Evolutionary conservation across 2,113 vertebrate species (phyloP).

Genomic region (Isurus oxyrinchus): DNA sequence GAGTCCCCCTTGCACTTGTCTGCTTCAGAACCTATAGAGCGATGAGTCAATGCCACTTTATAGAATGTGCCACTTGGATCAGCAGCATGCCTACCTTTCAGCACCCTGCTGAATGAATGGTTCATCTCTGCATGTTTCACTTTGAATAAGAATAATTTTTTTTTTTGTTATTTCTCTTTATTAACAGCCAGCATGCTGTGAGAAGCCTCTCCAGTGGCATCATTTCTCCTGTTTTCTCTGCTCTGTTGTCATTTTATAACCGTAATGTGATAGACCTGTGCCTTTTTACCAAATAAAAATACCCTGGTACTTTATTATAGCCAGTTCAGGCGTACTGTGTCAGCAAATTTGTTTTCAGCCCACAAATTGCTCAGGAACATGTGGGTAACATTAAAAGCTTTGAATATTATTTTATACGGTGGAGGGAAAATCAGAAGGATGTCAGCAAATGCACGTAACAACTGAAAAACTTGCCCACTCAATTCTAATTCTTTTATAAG

Average conservation of each 20-base stretch:
- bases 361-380: not conserved
- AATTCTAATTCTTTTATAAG: not conserved
- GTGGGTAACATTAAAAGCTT: not conserved
- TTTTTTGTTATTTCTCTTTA: conserved; percentile 54
- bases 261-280: not conserved
- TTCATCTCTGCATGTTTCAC: not conserved
- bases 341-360: not conserved
- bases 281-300: conserved; percentile 18
- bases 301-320: conserved; percentile 23
- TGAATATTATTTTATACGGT: too few relatives aligned
- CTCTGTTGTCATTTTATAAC: conserved; percentile 39
- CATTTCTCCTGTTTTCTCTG: conserved; percentile 43
- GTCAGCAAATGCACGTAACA: not conserved
- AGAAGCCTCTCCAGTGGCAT: conserved; percentile 46
- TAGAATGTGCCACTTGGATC: not conserved
- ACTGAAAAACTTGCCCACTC: not conserved
- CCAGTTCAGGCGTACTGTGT: not conserved
- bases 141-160: conserved; percentile 11
- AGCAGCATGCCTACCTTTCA: not conserved
- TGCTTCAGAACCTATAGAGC: not conserved
- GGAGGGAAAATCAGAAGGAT: conserved; percentile 2
- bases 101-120: not conserved
- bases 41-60: not conserved
- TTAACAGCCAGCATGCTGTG: conserved; percentile 62
- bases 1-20: not conserved